Conservation (phyloP, 2,888 invertebrate species). For the Priocnemis perturbator region DNA sequence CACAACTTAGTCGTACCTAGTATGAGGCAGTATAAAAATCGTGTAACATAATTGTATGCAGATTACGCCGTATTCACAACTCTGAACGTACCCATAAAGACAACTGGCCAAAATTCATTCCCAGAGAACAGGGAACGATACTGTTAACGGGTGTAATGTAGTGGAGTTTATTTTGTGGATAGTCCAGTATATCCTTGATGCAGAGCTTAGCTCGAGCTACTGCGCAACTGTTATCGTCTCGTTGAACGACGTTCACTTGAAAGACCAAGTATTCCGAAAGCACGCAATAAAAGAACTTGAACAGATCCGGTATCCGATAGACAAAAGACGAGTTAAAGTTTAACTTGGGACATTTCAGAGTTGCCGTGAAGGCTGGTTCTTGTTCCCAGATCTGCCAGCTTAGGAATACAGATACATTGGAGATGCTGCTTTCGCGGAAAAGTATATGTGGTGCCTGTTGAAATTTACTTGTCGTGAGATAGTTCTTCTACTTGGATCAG, state of each 20-base stretch:
- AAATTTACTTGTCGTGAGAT: background rate
- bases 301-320: conserved; percentile 59
- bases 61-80: background rate
- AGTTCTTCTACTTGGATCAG: background rate
- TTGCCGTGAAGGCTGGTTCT: conserved; percentile 53
- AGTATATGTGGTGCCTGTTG: conserved; percentile 54
- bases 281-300: conserved; percentile 58
- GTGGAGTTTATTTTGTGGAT: conserved; percentile 66
- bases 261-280: conserved; percentile 53
- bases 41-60: background rate
- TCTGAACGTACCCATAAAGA: conserved; percentile 59
- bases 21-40: conserved; percentile 48
- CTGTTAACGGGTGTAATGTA: conserved; percentile 61
- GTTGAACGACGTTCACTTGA: conserved; percentile 53
- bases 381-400: conserved; percentile 63
- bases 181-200: conserved; percentile 63
- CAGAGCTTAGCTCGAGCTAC: conserved; percentile 59
- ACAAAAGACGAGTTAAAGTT: conserved; percentile 64
- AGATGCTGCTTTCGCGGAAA: conserved; percentile 42
- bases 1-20: conserved; percentile 65
- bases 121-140: conserved; percentile 40
- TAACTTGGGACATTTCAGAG: conserved; percentile 57
- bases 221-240: conserved; percentile 35
- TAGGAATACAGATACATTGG: conserved; percentile 54
- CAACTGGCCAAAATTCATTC: conserved; percentile 60